Percentiles rank a stretch among this genome's conserved stretches.
Evolutionary conservation across 1,140 invertebrate species (phyloP).

Genomic region (Drosophila takahashii): DNA sequence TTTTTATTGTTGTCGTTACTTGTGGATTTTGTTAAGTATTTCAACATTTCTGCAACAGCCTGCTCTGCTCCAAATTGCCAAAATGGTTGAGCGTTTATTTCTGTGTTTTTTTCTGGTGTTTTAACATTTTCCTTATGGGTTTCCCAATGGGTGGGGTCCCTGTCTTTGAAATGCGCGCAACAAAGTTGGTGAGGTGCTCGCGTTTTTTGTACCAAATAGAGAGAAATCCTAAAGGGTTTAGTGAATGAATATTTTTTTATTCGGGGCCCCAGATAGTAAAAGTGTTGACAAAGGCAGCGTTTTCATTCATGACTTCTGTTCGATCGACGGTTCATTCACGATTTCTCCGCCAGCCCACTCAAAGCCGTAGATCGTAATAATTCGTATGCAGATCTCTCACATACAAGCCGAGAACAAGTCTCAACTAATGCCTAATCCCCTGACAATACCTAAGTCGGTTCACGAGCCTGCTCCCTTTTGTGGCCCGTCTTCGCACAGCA

Average conservation of each 20-base stretch:
- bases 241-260: slow-evolving; percentile 25
- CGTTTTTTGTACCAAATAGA: background rate
- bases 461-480: slow-evolving; percentile 43
- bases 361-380: slow-evolving; percentile 1
- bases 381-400: slow-evolving; percentile 38
- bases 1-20: slow-evolving; percentile 75
- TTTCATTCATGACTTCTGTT: slow-evolving; percentile 40
- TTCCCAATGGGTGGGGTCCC: slow-evolving; percentile 68
- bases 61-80: slow-evolving; percentile 74
- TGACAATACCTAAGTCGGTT: slow-evolving; percentile 43
- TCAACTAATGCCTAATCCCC: slow-evolving; percentile 49
- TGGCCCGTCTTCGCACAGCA: slow-evolving; percentile 58
- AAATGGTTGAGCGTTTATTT: slow-evolving; percentile 58
- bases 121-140: slow-evolving; percentile 39
- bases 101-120: background rate
- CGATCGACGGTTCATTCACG: slow-evolving; percentile 29
- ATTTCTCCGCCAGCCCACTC: slow-evolving; percentile 30
- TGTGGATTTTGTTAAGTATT: slow-evolving; percentile 75
- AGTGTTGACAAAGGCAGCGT: slow-evolving; percentile 15
- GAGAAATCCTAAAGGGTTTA: slow-evolving; percentile 20
- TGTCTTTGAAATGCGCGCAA: slow-evolving; percentile 27
- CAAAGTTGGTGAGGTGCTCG: slow-evolving; percentile 8
- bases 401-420: slow-evolving; percentile 35
- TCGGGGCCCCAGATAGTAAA: too few relatives aligned
- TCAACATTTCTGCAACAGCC: slow-evolving; percentile 75